phyloP scores from a whole-genome alignment of 2,113 vertebrate species.

The Micronycteris hirsuta region DNA sequence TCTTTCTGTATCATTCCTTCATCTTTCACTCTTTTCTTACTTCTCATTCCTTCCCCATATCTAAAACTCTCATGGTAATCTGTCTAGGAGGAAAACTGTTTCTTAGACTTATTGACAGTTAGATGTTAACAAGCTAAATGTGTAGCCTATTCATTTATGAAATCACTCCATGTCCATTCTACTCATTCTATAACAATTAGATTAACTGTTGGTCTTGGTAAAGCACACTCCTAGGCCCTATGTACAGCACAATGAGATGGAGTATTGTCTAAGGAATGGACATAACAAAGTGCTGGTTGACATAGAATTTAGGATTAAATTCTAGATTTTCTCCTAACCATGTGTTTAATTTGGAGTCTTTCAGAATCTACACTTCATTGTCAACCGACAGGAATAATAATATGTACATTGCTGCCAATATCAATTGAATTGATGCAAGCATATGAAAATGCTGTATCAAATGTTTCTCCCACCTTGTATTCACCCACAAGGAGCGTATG shows the following conservation, averaged over 20 bases:
- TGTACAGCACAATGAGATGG: background rate
- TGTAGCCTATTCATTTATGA: background rate
- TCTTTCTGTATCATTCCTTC: background rate
- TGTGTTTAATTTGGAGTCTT: background rate
- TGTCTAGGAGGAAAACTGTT: background rate
- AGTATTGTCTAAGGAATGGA: background rate
- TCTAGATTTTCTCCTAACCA: background rate
- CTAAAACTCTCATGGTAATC: background rate
- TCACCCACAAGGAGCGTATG: background rate
- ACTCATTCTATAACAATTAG: background rate
- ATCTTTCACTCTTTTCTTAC: background rate
- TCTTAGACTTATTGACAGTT: background rate
- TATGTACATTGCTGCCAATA: background rate
- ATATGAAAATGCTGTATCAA: background rate
- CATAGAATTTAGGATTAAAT: background rate
- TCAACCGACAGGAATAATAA: background rate
- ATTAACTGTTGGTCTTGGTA: background rate
- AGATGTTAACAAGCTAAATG: background rate
- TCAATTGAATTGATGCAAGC: background rate
- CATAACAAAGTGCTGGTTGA: background rate
- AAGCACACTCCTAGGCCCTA: background rate
- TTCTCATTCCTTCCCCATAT: background rate
- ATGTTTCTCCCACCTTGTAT: background rate
- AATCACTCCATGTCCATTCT: background rate
- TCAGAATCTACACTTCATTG: background rate